Conservation (phyloP, 2,888 invertebrate genomes). For the Noctua fimbriata region DNA sequence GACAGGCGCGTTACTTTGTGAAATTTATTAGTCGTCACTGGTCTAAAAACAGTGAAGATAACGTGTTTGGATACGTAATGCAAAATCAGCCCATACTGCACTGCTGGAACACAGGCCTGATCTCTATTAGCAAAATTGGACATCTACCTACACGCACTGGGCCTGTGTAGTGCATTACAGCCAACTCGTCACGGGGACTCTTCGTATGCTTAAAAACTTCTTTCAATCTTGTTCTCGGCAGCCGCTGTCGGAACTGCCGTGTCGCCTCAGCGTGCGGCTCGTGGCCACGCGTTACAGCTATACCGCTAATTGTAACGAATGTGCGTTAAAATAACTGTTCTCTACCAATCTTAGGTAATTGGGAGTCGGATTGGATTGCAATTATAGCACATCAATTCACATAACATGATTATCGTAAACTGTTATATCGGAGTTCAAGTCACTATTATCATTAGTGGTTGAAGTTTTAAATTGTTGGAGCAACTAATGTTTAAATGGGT, state of each 20-base stretch:
- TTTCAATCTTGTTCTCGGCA: not conserved
- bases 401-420: conserved; percentile 27
- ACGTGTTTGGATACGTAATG: not conserved
- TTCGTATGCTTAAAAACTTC: not conserved
- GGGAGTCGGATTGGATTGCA: conserved; percentile 28
- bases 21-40: not conserved
- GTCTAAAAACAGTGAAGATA: not conserved
- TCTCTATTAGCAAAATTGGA: not conserved
- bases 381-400: conserved; percentile 47
- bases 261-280: not conserved
- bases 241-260: not conserved
- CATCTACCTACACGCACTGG: not conserved
- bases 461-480: conserved; percentile 3
- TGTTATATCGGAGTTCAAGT: conserved; percentile 18
- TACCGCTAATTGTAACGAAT: conserved; percentile 53
- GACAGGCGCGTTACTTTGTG: not conserved
- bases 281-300: conserved; percentile 19
- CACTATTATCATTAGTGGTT: conserved; percentile 1
- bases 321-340: conserved; percentile 55
- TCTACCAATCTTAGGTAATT: conserved; percentile 37
- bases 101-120: too few species aligned
- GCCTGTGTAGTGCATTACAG: not conserved
- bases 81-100: not conserved
- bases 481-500: not conserved
- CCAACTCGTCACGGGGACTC: not conserved